Evolutionary conservation across 1,140 invertebrate genomes (phyloP).

Genomic region (Aphaenogaster rudis): DNA sequence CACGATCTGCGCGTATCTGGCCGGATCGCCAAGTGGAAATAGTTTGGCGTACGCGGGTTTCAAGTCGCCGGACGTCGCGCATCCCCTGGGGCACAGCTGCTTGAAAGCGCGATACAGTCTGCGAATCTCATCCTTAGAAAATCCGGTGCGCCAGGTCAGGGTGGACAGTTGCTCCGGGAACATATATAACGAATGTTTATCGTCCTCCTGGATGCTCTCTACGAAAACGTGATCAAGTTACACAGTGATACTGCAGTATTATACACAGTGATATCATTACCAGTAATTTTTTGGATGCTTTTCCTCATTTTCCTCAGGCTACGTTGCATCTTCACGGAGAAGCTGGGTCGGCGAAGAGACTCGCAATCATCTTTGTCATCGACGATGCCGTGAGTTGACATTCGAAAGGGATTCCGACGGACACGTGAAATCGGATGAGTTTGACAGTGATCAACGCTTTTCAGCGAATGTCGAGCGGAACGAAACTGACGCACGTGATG

Average conservation of each 20-base stretch:
- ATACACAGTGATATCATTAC: slow-evolving; percentile 57
- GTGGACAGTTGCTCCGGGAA: slow-evolving; percentile 76
- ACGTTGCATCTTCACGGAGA: slow-evolving; percentile 80
- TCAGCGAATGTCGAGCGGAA: slow-evolving; percentile 45
- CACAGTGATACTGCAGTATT: background rate
- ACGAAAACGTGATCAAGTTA: slow-evolving; percentile 58
- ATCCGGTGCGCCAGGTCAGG: slow-evolving; percentile 78
- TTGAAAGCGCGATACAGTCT: slow-evolving; percentile 82
- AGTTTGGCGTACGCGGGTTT: slow-evolving; percentile 81
- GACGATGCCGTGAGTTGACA: slow-evolving; percentile 51
- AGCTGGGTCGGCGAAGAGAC: slow-evolving; percentile 65
- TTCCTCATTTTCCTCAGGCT: slow-evolving; percentile 81
- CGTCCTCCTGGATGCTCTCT: slow-evolving; percentile 70
- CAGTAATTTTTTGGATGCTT: slow-evolving; percentile 81
- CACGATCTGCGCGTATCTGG: slow-evolving; percentile 81
- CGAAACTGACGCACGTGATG: slow-evolving; percentile 72
- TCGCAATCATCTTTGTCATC: slow-evolving; percentile 32
- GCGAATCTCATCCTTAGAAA: slow-evolving; percentile 80
- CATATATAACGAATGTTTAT: slow-evolving; percentile 66
- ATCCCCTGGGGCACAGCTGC: slow-evolving; percentile 80
- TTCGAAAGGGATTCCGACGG: slow-evolving; percentile 11
- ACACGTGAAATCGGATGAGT: background rate
- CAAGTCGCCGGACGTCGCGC: slow-evolving; percentile 75
- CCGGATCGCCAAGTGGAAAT: slow-evolving; percentile 81
- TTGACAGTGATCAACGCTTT: slow-evolving; percentile 12